Conservation (phyloP, 2,888 invertebrate genomes). For the Hirudinaria manillensis region DNA sequence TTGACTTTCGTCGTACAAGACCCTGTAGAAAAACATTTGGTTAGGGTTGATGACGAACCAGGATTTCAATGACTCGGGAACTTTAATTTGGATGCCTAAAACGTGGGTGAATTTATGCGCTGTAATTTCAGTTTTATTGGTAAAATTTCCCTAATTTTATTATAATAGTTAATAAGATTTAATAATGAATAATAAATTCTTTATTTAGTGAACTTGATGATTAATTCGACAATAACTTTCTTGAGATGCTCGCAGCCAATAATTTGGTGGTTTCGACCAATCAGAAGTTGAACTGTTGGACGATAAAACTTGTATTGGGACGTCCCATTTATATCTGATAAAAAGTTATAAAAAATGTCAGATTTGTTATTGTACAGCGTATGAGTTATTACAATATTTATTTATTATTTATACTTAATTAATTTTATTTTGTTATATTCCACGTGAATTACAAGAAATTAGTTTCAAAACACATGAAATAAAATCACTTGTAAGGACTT, state of each 20-base stretch:
- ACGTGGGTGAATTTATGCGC: too few relatives aligned
- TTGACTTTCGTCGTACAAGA: constrained; percentile 28
- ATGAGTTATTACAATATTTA: too few relatives aligned
- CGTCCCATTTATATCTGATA: constrained; percentile 31
- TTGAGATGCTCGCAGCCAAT: constrained; percentile 25
- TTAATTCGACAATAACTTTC: constrained; percentile 11
- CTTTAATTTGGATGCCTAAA: background rate
- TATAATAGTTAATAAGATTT: background rate
- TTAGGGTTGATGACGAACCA: constrained; percentile 33
- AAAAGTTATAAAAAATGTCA: too few relatives aligned
- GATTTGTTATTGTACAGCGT: too few relatives aligned
- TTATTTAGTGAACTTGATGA: background rate
- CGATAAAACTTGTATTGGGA: constrained; percentile 28
- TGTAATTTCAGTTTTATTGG: background rate
- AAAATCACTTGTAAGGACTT: constrained; percentile 25
- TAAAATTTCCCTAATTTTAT: background rate
- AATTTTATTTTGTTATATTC: too few relatives aligned
- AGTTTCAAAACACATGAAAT: too few relatives aligned
- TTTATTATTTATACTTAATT: too few relatives aligned
- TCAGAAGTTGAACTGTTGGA: background rate
- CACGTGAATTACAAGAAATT: too few relatives aligned
- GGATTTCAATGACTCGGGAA: background rate
- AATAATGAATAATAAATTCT: background rate
- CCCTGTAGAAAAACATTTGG: constrained; percentile 32
- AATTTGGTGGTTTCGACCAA: constrained; percentile 19